These are phyloP conservation scores for Cephalopterus ornatus DNA, from an alignment of 2,113 vertebrate genomes.

Conservation along the genomic window DNA sequence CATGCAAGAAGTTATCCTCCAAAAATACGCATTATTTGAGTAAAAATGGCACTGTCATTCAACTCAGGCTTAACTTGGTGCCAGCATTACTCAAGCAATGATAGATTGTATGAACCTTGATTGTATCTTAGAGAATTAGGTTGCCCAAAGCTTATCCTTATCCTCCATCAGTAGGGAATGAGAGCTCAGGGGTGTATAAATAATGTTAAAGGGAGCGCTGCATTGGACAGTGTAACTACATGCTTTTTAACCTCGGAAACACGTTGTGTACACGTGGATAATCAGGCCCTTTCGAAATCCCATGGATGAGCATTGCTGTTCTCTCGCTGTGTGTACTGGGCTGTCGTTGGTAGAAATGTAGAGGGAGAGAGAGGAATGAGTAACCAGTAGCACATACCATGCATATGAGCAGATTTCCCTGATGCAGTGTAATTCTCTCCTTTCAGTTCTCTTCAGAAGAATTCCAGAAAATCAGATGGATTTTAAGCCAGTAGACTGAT, in stretches of 20 bases:
- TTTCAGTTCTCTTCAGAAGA: conserved; percentile 21
- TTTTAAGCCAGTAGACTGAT: conserved; percentile 20
- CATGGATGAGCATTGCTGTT: accelerated
- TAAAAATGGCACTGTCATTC: background rate
- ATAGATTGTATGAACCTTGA: background rate
- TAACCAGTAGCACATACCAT: background rate
- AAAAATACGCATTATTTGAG: background rate
- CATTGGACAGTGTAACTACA: background rate
- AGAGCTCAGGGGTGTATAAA: background rate
- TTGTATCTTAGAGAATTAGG: background rate
- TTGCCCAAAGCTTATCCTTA: background rate
- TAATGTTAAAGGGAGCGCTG: background rate
- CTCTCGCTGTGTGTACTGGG: accelerated
- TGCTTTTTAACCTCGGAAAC: background rate
- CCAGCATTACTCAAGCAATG: background rate
- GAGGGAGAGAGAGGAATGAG: background rate
- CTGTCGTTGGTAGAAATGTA: background rate
- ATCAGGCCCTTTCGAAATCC: background rate
- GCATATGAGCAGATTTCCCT: background rate
- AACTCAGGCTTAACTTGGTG: background rate
- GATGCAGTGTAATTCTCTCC: background rate
- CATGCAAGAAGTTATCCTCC: background rate
- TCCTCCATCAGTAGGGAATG: background rate
- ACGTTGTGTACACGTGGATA: background rate
- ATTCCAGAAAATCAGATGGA: conserved; percentile 37